Evolutionary conservation across 2,113 vertebrate species (phyloP).

Genomic region (Myotis brandtii): DNA sequence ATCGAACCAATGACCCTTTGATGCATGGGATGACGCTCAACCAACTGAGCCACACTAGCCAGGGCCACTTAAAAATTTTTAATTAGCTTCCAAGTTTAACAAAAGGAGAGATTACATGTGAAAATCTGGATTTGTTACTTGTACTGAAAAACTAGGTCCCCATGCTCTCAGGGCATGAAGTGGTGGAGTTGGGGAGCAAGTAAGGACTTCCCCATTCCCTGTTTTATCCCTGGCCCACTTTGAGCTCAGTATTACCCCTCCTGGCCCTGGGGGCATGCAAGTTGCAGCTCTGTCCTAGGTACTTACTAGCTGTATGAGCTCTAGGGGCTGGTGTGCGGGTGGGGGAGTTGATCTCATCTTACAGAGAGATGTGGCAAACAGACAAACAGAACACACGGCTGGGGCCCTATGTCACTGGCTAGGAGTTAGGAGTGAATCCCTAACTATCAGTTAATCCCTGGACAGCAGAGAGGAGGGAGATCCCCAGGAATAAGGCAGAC

Average conservation of each 20-base stretch:
- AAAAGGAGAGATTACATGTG: neutral
- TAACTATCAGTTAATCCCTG: neutral
- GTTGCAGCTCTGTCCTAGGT: neutral
- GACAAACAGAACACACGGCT: neutral
- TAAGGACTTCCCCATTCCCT: neutral
- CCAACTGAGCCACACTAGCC: too few species aligned
- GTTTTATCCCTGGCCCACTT: neutral
- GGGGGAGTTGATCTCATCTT: neutral
- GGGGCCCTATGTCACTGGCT: neutral
- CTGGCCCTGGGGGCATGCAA: neutral
- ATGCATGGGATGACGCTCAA: too few species aligned
- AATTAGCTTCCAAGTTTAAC: neutral
- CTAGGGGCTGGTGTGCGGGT: neutral
- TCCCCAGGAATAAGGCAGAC: neutral
- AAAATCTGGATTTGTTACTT: neutral
- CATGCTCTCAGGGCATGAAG: neutral
- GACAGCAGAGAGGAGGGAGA: neutral
- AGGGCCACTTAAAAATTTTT: neutral
- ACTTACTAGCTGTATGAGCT: neutral
- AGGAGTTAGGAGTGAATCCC: neutral
- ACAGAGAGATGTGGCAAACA: neutral
- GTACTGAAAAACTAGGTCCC: neutral
- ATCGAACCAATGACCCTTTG: too few species aligned
- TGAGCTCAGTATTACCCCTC: neutral
- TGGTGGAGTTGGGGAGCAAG: neutral